A percentile compares a stretch with the other conserved stretches of the same genome.
phyloP scores from a whole-genome alignment of 2,888 invertebrate species.

The Phyto melanocephala region DNA sequence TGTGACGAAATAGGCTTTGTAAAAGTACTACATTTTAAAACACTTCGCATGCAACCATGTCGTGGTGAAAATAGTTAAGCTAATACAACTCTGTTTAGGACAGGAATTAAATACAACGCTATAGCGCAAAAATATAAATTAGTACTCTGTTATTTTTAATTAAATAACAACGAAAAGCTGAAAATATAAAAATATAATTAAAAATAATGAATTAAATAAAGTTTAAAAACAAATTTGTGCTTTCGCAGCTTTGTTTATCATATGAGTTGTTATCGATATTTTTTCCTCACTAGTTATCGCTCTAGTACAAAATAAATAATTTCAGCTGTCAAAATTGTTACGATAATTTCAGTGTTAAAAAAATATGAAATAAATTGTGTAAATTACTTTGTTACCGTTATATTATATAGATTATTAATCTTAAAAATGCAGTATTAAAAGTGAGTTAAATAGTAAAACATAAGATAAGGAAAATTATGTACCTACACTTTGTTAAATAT shows the following conservation, averaged over 20 bases:
- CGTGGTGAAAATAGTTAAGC: not conserved
- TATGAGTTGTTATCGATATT: not conserved
- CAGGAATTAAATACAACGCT: not conserved
- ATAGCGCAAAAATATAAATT: not conserved
- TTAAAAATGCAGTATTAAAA: conserved; percentile 35
- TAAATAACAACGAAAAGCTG: too few species aligned
- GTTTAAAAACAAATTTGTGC: not conserved
- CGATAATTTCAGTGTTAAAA: conserved; percentile 13
- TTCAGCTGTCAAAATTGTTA: conserved; percentile 22
- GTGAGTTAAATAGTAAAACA: conserved; percentile 19
- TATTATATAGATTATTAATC: not conserved
- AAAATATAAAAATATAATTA: too few species aligned
- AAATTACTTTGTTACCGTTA: conserved; percentile 14
- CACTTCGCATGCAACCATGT: conserved; percentile 2
- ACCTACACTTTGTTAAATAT: not conserved
- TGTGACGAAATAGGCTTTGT: not conserved
- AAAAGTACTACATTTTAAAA: not conserved
- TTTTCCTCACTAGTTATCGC: not conserved
- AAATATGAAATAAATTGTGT: conserved; percentile 31
- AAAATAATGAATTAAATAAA: not conserved
- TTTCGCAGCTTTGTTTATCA: not conserved
- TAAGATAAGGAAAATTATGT: not conserved
- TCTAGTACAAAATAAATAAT: not conserved
- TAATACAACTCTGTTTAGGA: conserved; percentile 14
- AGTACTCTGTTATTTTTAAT: too few species aligned